Conservation (phyloP, 2,888 invertebrate genomes). For the Cantharis lateralis region DNA sequence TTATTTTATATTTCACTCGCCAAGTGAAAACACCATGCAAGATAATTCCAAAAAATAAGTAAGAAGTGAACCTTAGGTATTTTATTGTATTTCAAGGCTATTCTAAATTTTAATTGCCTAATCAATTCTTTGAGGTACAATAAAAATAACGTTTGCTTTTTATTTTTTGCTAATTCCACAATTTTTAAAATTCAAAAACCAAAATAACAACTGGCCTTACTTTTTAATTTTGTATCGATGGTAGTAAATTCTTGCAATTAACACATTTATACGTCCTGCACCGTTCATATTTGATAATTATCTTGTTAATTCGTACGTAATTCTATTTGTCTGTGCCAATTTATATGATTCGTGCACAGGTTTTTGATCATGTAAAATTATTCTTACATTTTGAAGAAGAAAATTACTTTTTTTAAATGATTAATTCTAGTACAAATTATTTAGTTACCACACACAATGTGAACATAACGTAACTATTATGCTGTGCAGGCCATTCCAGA, state of each 20-base stretch:
- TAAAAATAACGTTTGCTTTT: not conserved
- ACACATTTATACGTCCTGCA: slow-evolving; percentile 1
- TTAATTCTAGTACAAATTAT: not conserved
- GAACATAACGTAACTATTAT: not conserved
- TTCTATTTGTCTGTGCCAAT: slow-evolving; percentile 1
- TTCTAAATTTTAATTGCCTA: not conserved
- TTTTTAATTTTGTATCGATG: not conserved
- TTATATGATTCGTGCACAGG: not conserved
- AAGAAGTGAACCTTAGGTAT: not conserved
- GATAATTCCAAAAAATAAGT: not conserved
- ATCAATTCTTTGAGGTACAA: not conserved
- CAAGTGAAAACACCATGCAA: not conserved
- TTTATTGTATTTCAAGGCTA: not conserved
- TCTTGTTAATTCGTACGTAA: not conserved
- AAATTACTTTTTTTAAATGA: not conserved
- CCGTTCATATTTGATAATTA: not conserved
- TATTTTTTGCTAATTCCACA: not conserved
- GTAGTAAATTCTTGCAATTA: not conserved
- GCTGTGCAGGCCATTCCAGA: not conserved
- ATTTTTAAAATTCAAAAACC: not conserved
- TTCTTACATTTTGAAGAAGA: not conserved
- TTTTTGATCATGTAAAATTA: not conserved
- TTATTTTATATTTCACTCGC: not conserved
- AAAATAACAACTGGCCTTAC: not conserved
- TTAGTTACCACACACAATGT: not conserved